phyloP scores from a whole-genome alignment of 2,113 vertebrate genomes.

The Crypturellus undulatus region DNA sequence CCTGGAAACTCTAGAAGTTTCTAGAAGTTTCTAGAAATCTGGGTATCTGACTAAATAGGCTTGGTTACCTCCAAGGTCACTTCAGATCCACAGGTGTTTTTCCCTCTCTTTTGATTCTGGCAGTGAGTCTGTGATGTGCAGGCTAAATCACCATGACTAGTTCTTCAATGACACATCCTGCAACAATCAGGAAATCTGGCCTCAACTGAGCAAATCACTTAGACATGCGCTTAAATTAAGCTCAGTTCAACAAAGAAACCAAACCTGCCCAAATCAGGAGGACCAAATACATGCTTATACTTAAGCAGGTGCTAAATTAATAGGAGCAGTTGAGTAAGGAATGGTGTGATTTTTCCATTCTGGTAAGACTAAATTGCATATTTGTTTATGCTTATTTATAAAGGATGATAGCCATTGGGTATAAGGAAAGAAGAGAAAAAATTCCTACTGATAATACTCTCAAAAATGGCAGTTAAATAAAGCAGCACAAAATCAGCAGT shows the following conservation, averaged over 20 bases:
- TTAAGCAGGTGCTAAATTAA: not conserved
- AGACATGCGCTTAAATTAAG: not conserved
- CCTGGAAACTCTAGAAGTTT: not conserved
- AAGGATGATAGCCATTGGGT: not conserved
- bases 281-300: not conserved
- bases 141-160: not conserved
- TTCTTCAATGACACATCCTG: not conserved
- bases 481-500: not conserved
- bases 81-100: not conserved
- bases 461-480: not conserved
- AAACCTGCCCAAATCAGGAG: not conserved
- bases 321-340: not conserved
- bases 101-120: not conserved
- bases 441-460: not conserved
- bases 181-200: not conserved
- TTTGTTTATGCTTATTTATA: not conserved
- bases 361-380: not conserved
- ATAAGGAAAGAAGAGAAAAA: not conserved
- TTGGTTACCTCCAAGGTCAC: not conserved
- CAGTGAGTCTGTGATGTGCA: not conserved
- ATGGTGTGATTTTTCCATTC: not conserved
- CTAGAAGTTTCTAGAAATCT: not conserved
- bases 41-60: not conserved
- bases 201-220: not conserved
- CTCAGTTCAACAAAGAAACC: not conserved